These are phyloP conservation scores for Aphodius granarius DNA, from an alignment of 2,888 invertebrate genomes.

Conservation along the genomic window DNA sequence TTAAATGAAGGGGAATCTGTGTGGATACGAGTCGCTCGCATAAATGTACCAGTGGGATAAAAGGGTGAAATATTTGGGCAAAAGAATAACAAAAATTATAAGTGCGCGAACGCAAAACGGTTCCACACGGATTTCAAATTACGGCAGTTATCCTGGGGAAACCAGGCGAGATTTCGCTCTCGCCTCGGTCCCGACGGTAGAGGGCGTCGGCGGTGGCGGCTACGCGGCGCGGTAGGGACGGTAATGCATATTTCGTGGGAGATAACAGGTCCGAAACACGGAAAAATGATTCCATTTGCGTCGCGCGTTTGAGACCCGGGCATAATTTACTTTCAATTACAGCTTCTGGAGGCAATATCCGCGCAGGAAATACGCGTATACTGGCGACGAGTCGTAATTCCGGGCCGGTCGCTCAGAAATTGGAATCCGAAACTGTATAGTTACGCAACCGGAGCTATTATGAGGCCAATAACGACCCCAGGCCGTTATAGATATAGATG, in stretches of 20 bases:
- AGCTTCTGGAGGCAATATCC: conserved; percentile 24
- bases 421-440: conserved; percentile 21
- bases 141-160: conserved; percentile 6
- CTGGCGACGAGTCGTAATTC: conserved; percentile 16
- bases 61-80: not conserved
- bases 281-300: conserved; percentile 12
- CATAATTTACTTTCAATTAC: conserved; percentile 23
- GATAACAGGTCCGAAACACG: conserved; percentile 10
- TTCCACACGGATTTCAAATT: conserved; percentile 6
- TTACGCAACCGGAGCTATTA: conserved; percentile 9
- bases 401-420: conserved; percentile 20
- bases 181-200: not conserved
- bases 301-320: conserved; percentile 2
- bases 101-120: not conserved
- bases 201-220: too few relatives aligned
- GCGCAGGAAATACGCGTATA: conserved; percentile 18
- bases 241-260: conserved; percentile 12
- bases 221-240: not conserved
- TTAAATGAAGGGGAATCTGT: not conserved
- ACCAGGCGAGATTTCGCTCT: not conserved
- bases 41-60: not conserved
- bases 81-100: not conserved
- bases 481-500: conserved; percentile 2
- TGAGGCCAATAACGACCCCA: conserved; percentile 10
- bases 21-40: not conserved